These are phyloP conservation scores for Meteorus sp. DNA, from an alignment of 1,140 invertebrate genomes.

Conservation along the genomic window DNA sequence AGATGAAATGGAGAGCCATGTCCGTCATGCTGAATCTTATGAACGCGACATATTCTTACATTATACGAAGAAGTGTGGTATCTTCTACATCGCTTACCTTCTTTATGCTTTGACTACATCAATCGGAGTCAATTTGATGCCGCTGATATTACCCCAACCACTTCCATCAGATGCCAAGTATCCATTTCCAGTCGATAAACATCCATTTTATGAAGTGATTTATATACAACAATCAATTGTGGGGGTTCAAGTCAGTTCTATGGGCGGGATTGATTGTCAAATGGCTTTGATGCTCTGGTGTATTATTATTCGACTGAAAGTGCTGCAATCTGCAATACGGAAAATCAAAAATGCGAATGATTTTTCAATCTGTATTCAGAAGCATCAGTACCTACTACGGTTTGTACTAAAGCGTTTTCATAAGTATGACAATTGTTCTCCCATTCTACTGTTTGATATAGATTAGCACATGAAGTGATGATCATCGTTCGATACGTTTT, in stretches of 20 bases:
- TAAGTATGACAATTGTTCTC: not conserved
- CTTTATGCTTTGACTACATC: constrained; percentile 25
- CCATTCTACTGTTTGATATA: constrained; percentile 12
- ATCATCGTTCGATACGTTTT: constrained; percentile 14
- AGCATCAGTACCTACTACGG: constrained; percentile 38
- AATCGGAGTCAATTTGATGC: constrained; percentile 27
- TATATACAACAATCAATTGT: constrained; percentile 42
- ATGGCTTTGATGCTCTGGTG: constrained; percentile 40
- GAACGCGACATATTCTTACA: constrained; percentile 18
- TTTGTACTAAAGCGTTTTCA: constrained; percentile 12
- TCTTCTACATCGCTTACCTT: constrained; percentile 11
- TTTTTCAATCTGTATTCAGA: constrained; percentile 34
- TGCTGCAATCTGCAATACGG: constrained; percentile 30
- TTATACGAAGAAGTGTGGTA: constrained; percentile 31
- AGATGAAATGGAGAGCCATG: constrained; percentile 20
- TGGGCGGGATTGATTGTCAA: constrained; percentile 38
- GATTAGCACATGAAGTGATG: constrained; percentile 24
- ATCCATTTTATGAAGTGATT: constrained; percentile 34
- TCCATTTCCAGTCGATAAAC: constrained; percentile 37
- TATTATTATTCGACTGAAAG: constrained; percentile 34
- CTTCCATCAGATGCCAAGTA: constrained; percentile 43
- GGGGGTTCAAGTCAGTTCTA: constrained; percentile 36
- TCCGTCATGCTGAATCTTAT: not conserved
- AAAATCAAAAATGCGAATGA: constrained; percentile 23
- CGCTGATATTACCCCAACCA: constrained; percentile 26